Base-by-base conservation (phyloP, 2,888 invertebrate genomes). In the Netelia melanura region DNA sequence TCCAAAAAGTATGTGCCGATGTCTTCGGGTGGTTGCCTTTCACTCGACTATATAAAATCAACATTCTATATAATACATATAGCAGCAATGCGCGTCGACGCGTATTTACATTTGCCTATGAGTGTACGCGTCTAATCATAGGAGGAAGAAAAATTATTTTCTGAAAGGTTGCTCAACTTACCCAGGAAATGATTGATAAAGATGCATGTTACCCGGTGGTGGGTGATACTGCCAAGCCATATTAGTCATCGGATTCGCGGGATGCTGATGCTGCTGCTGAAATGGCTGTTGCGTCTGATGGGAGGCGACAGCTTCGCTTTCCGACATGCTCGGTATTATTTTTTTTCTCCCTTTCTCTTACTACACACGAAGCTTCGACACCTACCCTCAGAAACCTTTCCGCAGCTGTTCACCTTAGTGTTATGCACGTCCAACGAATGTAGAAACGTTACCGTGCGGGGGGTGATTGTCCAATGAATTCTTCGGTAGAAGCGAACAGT, bases 161-260 rank as follows among this genome's bases (percentile, higher is more conserved):
- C 25, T n/a, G 23, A 82, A 72, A 65, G 65, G 17, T 43, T n/a
- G 62, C 17, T 62, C 23, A 8, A 85, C 87, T 90, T 89, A 94
- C 94, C 93, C 92, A 67, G 93, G 89, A 86, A 93, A 94, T 8
- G 91, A 90, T 52, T 91, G 89, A 86, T 93, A 94, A 68, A 93
- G 87, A 61, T 92, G 92, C 90, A 94, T 93, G 81, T 92, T 93
- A 86, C 91, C 91, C 80, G 92, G 92, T 58, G 92, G 90, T 77
- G 92, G 91, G 88, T 21, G 21, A 21, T 94, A 93, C 86, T 93
- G 93, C 92, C 93, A 93, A 83, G 93, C 91, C 92, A 93, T 93
- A 74, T 91, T 93, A 86, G 93, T 90, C 93, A 94, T 93, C 85
- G 92, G 88, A 88, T 87, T 85, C 30, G 82, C 72, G 75, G 86